Percentiles rank a stretch among this genome's conserved stretches.
phyloP scores from a whole-genome alignment of 2,888 invertebrate genomes.

The Cantharis rustica region DNA sequence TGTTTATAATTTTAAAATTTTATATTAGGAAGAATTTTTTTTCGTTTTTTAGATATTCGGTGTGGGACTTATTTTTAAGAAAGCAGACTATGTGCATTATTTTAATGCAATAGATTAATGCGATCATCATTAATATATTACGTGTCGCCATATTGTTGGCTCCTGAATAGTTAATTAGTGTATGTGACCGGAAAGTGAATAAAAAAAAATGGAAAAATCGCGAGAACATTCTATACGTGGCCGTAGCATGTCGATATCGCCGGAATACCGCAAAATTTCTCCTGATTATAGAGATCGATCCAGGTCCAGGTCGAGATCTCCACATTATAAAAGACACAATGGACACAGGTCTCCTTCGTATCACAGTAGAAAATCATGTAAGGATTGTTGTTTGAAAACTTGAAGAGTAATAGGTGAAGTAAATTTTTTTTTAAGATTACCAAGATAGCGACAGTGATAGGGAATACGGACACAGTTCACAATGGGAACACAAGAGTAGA shows the following conservation, averaged over 20 bases:
- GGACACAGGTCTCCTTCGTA: constrained; percentile 30
- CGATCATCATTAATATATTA: background rate
- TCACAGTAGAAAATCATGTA: constrained; percentile 39
- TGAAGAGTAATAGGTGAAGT: background rate
- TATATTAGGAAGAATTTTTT: background rate
- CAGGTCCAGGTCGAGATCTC: constrained; percentile 51
- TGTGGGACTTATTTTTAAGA: background rate
- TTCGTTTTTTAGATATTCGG: background rate
- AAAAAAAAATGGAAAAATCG: background rate
- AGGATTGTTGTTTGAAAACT: constrained; percentile 16
- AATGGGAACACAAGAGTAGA: constrained; percentile 37
- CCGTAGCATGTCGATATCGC: constrained; percentile 50
- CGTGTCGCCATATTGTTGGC: background rate
- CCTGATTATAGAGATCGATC: constrained; percentile 47
- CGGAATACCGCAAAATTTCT: constrained; percentile 46
- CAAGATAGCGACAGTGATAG: constrained; percentile 51
- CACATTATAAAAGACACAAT: constrained; percentile 46
- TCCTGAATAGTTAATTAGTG: background rate
- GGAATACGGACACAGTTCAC: constrained; percentile 44
- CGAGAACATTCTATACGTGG: constrained; percentile 45
- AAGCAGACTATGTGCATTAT: background rate
- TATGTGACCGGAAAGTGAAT: background rate
- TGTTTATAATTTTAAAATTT: background rate
- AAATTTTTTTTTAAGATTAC: constrained; percentile 14
- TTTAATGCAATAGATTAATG: background rate